These are phyloP conservation scores for Amia ocellicauda DNA, from an alignment of 2,113 vertebrate genomes.

Conservation along the genomic window DNA sequence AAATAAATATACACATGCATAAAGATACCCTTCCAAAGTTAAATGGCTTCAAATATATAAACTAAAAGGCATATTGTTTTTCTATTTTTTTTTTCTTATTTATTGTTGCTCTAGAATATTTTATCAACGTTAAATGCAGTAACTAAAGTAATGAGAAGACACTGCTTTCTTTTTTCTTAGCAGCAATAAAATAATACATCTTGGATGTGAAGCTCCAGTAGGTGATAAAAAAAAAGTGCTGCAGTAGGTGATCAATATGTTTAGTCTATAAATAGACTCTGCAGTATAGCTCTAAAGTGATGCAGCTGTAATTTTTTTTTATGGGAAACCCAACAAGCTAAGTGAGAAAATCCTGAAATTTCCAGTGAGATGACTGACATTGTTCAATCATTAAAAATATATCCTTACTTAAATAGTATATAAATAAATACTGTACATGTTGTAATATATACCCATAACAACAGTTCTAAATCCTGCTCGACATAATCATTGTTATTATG, in stretches of 20 bases:
- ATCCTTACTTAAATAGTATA: no score
- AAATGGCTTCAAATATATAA: no score
- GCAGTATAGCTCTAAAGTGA: slow-evolving; percentile 10
- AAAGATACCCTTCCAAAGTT: no score
- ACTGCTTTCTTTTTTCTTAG: slow-evolving; percentile 17
- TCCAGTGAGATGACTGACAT: background rate
- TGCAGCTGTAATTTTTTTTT: slow-evolving; percentile 15
- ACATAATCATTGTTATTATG: no score
- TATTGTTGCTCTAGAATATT: slow-evolving; percentile 9
- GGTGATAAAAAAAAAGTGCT: slow-evolving; percentile 28
- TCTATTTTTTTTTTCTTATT: slow-evolving; percentile 10
- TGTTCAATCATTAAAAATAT: no score
- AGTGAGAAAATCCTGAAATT: background rate
- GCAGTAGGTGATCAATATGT: slow-evolving; percentile 29
- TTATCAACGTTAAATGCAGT: slow-evolving; percentile 8
- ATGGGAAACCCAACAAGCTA: slow-evolving; percentile 18
- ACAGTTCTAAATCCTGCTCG: no score
- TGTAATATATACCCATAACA: no score
- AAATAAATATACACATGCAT: no score
- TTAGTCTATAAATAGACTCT: slow-evolving; percentile 30
- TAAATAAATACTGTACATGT: no score
- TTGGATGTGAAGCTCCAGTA: slow-evolving; percentile 5
- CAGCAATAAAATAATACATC: slow-evolving; percentile 22
- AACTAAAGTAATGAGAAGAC: slow-evolving; percentile 14
- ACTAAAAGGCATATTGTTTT: no score